Evolutionary conservation across 2,888 invertebrate species (phyloP).

Genomic region (Lucinisca nassula): DNA sequence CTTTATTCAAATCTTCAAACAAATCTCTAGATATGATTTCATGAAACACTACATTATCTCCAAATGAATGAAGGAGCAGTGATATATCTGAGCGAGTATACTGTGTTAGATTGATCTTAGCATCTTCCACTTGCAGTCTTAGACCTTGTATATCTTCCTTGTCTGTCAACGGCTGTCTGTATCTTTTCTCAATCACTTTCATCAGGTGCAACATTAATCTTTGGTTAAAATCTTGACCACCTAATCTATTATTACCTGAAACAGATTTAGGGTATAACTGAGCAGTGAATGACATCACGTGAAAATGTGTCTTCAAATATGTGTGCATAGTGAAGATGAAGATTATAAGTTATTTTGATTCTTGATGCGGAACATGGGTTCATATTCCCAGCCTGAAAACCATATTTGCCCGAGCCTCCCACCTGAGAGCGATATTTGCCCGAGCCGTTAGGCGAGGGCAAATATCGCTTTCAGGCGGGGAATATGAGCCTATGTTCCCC

Average conservation of each 20-base stretch:
- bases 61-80: slow-evolving; percentile 85
- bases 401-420: no score
- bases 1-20: slow-evolving; percentile 88
- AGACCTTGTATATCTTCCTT: slow-evolving; percentile 88
- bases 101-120: slow-evolving; percentile 87
- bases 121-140: slow-evolving; percentile 87
- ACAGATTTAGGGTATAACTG: no score
- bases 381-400: no score
- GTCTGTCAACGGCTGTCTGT: slow-evolving; percentile 82
- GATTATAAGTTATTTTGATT: no score
- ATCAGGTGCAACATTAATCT: slow-evolving; percentile 86
- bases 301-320: no score
- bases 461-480: no score
- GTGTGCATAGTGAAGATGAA: no score
- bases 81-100: slow-evolving; percentile 77
- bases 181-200: slow-evolving; percentile 81
- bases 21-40: slow-evolving; percentile 85
- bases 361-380: no score
- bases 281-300: no score
- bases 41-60: slow-evolving; percentile 73
- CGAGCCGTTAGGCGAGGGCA: no score
- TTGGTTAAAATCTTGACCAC: slow-evolving; percentile 89
- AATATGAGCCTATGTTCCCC: no score
- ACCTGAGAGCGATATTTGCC: no score
- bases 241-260: slow-evolving; percentile 89